phyloP scores from a whole-genome alignment of 2,888 invertebrate genomes.

The Tachystola acroxantha region DNA sequence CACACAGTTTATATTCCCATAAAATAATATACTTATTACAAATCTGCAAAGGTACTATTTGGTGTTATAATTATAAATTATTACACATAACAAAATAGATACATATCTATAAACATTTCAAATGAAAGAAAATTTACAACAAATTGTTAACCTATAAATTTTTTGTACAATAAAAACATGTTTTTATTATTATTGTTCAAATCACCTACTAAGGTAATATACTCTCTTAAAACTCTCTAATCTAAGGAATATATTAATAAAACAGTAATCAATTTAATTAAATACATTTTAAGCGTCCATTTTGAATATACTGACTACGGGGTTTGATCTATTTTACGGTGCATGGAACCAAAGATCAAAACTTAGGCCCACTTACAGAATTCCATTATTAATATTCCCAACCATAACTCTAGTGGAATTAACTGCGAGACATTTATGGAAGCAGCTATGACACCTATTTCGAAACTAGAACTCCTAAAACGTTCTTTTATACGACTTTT shows the following conservation, averaged over 20 bases:
- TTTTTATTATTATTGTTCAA: constrained; percentile 51
- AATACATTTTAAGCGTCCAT: constrained; percentile 47
- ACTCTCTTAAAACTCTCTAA: constrained; percentile 35
- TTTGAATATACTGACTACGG: constrained; percentile 12
- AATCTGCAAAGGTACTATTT: constrained; percentile 66
- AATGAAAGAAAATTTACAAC: constrained; percentile 35
- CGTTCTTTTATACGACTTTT: no score
- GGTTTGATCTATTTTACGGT: background rate
- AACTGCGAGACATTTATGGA: no score
- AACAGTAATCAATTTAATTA: constrained; percentile 26
- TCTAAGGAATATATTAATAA: constrained; percentile 46
- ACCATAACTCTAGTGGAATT: no score
- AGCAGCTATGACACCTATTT: no score
- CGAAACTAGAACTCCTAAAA: no score
- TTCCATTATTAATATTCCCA: no score
- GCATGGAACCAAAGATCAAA: background rate
- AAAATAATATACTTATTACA: constrained; percentile 51
- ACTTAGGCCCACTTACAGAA: background rate
- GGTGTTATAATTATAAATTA: constrained; percentile 69
- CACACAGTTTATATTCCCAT: constrained; percentile 60
- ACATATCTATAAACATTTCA: constrained; percentile 37
- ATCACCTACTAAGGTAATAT: constrained; percentile 46
- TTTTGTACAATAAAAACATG: constrained; percentile 27
- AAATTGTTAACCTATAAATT: constrained; percentile 22
- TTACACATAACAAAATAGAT: constrained; percentile 54